These are phyloP conservation scores for Steinernema scapterisci DNA, from an alignment of 2,888 invertebrate species.

Conservation along the genomic window DNA sequence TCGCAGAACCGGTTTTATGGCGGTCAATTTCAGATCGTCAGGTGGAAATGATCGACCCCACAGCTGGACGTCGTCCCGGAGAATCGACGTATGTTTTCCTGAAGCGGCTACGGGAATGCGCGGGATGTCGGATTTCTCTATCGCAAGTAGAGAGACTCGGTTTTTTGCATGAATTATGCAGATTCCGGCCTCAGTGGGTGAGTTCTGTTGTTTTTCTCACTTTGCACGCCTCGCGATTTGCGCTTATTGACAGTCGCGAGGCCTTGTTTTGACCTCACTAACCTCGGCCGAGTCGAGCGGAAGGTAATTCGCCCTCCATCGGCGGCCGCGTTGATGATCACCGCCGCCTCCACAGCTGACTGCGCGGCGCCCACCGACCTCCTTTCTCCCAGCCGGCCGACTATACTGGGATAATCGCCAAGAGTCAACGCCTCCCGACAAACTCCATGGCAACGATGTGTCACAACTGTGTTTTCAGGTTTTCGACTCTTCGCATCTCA, in stretches of 20 bases:
- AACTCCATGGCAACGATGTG: background rate
- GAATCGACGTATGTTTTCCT: conserved; percentile 58
- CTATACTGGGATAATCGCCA: background rate
- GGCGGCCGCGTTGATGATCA: background rate
- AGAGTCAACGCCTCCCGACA: background rate
- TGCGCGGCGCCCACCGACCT: conserved; percentile 1
- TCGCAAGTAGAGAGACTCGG: conserved; percentile 47
- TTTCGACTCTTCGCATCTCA: conserved; percentile 42
- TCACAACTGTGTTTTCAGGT: conserved; percentile 36
- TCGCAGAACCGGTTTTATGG: background rate
- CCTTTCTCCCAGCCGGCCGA: background rate
- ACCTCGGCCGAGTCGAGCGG: conserved; percentile 17
- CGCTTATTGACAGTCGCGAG: background rate
- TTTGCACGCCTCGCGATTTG: background rate
- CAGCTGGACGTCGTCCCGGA: conserved; percentile 50
- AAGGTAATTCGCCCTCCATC: background rate
- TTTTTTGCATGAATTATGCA: conserved; percentile 45
- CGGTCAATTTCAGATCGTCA: conserved; percentile 48
- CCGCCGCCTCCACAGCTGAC: conserved; percentile 7
- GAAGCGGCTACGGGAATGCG: conserved; percentile 40
- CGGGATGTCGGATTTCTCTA: conserved; percentile 25
- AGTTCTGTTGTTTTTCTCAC: conserved; percentile 16
- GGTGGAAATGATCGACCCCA: conserved; percentile 52
- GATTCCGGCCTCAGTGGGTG: conserved; percentile 43
- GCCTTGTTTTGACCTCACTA: background rate